Evolutionary conservation across 2,797 vertebrate genomes (phyloP), one percentile per base, ranked within the genome.

Genomic region (Esox masquinongy): DNA sequence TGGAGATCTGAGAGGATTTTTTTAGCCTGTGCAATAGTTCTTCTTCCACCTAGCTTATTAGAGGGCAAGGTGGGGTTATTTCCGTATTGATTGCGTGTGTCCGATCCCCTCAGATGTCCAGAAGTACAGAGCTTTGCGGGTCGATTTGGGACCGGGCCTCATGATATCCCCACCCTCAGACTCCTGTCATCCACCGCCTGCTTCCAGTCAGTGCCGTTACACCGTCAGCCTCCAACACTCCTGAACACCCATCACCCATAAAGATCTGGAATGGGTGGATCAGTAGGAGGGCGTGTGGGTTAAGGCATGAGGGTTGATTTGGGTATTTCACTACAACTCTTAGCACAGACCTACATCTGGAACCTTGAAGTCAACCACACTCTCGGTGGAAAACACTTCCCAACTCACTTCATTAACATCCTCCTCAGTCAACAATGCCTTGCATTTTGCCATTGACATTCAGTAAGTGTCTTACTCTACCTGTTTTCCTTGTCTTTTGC

Each of bases 391-490:
- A 68, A 80, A 84, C 86, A 87, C 84, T 88, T 83, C 86, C 61
- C 72, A 78, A 80, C 78, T 80, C 86, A 81, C 89, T 87, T 83
- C 83, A 80, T 88, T 79, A 63, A 75, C 80, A 89, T 87, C 4
- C 6, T 17, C 50, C 90, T 90, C 90, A 86, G 91, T 90, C 88
- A 85, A 86, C 91, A 83, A 92, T 85, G 87, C 91, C 92, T 88
- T 85, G 91, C 89, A 90, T 83, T 61, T 86, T 81, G 83, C 91
- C 91, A 91, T 87, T 89, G 88, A 89, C 88, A 53, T 93, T 93
- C 90, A 92, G 88, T 92, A 94, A 66, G 15, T 76, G 87, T 84
- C 80, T 89, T 81, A 77, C 86, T 90, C 34, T 67, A 49, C 76
- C 53, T 56, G 19, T 93, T 93, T n/a, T 36, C 31, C 31, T 31